A percentile compares a stretch with the other conserved stretches of the same genome.
Evolutionary conservation across 2,888 invertebrate species (phyloP).

Genomic region (Sinelater perroti): DNA sequence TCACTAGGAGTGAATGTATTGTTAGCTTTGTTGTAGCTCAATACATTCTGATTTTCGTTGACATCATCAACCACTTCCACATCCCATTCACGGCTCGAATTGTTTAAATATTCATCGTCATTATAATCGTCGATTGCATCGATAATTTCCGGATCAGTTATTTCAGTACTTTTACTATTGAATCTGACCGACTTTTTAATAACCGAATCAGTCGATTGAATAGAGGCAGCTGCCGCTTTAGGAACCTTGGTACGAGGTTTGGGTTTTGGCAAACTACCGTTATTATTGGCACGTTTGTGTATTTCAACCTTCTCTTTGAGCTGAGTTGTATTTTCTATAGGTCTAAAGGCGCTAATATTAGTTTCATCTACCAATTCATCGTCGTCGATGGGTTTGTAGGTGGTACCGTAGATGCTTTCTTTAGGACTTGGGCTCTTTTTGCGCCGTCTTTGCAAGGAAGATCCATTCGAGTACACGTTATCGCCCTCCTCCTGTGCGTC

Average conservation of each 20-base stretch:
- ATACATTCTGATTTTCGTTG: not conserved
- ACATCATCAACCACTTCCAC: too few relatives aligned
- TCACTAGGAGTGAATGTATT: not conserved
- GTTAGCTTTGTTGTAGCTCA: not conserved
- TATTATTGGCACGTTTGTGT: slow-evolving; percentile 1
- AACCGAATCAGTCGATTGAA: slow-evolving; percentile 18
- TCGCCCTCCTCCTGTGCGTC: slow-evolving; percentile 40
- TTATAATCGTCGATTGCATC: not conserved
- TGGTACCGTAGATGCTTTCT: slow-evolving; percentile 11
- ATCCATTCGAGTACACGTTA: slow-evolving; percentile 14
- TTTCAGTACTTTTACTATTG: slow-evolving; percentile 53
- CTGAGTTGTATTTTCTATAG: not conserved
- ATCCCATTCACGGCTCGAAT: not conserved
- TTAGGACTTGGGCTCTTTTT: not conserved
- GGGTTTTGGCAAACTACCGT: slow-evolving; percentile 46
- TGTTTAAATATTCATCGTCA: not conserved
- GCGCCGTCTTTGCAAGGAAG: not conserved
- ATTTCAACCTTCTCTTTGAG: not conserved
- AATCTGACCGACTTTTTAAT: slow-evolving; percentile 58
- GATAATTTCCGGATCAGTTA: slow-evolving; percentile 25
- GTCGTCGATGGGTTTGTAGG: not conserved
- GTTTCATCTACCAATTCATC: not conserved
- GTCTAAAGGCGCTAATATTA: not conserved
- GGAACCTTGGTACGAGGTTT: slow-evolving; percentile 53
- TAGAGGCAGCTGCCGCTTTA: not conserved